phyloP scores from a whole-genome alignment of 2,888 invertebrate genomes.

The Theodoxus fluviatilis region DNA sequence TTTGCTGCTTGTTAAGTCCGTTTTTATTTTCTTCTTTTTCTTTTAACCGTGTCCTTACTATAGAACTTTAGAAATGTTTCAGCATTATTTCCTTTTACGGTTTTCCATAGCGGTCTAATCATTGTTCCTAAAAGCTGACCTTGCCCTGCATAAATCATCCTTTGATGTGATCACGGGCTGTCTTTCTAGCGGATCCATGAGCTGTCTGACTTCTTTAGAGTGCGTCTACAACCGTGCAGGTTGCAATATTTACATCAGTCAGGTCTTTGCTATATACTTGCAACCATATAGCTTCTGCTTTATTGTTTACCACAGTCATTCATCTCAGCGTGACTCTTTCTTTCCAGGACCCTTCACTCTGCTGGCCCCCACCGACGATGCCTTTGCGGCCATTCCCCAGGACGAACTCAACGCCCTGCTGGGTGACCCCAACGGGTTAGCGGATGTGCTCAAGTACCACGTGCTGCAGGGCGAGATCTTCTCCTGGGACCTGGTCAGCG shows the following conservation, averaged over 20 bases:
- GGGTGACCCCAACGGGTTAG: constrained; percentile 38
- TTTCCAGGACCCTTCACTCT: constrained; percentile 69
- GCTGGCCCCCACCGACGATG: constrained; percentile 76
- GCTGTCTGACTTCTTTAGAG: background rate
- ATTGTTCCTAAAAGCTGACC: too few relatives aligned
- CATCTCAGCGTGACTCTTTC: constrained; percentile 11
- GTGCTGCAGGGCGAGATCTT: constrained; percentile 45
- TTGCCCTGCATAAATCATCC: too few relatives aligned
- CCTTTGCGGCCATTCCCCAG: constrained; percentile 69
- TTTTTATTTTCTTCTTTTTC: too few relatives aligned
- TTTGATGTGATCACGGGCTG: too few relatives aligned
- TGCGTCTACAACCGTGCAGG: background rate
- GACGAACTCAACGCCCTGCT: constrained; percentile 35
- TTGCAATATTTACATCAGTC: background rate
- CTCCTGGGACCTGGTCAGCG: constrained; percentile 40
- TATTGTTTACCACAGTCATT: background rate
- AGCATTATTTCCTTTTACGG: too few relatives aligned
- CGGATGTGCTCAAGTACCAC: constrained; percentile 46
- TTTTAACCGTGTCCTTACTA: too few relatives aligned
- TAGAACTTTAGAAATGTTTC: too few relatives aligned
- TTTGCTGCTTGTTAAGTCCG: too few relatives aligned
- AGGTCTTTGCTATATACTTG: background rate
- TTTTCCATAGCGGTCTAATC: too few relatives aligned
- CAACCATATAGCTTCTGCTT: background rate
- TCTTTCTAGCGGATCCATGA: too few relatives aligned